These are phyloP conservation scores for Semotilus atromaculatus DNA, from an alignment of 2,797 vertebrate genomes.

Conservation along the genomic window DNA sequence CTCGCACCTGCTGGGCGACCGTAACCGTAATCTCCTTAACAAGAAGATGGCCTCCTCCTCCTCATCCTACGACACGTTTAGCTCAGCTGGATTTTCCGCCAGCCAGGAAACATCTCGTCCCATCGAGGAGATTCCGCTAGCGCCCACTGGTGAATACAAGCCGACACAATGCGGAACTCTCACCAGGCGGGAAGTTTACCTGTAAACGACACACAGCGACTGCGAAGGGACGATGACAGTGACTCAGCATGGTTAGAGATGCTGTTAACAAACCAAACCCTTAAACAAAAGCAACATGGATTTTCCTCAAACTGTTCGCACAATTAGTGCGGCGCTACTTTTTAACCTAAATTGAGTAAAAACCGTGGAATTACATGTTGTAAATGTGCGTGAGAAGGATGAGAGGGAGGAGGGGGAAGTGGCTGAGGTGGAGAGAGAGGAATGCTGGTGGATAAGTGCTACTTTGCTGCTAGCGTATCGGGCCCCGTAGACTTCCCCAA, in stretches of 20 bases:
- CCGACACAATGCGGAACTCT: constrained; percentile 95
- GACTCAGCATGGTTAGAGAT: constrained; percentile 51
- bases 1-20: constrained; percentile 90
- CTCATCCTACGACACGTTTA: constrained; percentile 94
- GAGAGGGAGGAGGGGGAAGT: constrained; percentile 61
- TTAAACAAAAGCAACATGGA: constrained; percentile 47
- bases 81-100: constrained; percentile 86
- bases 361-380: constrained; percentile 45
- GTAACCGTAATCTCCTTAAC: constrained; percentile 98
- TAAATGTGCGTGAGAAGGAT: constrained; percentile 60
- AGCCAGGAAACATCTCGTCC: constrained; percentile 86
- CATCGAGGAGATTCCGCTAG: constrained; percentile 94
- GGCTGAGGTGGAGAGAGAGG: constrained; percentile 75
- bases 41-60: constrained; percentile 98
- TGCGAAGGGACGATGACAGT: constrained; percentile 18
- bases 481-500: constrained; percentile 83
- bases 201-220: constrained; percentile 79
- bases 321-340: constrained; percentile 34
- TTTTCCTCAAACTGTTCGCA: constrained; percentile 35
- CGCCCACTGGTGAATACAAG: constrained; percentile 97
- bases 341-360: constrained; percentile 49
- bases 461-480: constrained; percentile 86
- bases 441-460: constrained; percentile 84
- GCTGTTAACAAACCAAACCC: constrained; percentile 53
- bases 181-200: constrained; percentile 97